Percentiles rank a stretch among this genome's conserved stretches.
These are phyloP conservation scores for Zapornia atra DNA, from an alignment of 2,113 vertebrate species.

Conservation along the genomic window DNA sequence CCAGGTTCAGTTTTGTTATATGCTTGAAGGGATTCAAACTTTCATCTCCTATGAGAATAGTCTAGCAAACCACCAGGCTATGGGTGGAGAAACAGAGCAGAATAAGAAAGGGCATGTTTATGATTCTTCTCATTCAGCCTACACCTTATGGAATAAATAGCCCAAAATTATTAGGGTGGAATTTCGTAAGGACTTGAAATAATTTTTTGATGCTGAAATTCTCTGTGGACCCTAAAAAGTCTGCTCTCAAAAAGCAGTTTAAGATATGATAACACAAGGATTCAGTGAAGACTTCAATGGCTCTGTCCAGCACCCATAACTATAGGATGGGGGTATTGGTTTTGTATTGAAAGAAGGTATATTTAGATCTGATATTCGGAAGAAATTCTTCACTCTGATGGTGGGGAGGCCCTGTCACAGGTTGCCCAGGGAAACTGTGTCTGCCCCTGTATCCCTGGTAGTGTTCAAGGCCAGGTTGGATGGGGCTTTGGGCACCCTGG, in stretches of 20 bases:
- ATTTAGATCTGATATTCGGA: background rate
- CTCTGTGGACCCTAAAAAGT: background rate
- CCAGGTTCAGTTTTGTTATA: background rate
- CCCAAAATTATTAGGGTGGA: background rate
- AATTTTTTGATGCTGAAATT: background rate
- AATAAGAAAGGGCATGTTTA: background rate
- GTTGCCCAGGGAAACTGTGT: rapidly evolving
- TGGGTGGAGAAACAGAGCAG: background rate
- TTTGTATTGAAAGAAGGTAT: background rate
- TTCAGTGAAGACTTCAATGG: background rate
- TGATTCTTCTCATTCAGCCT: background rate
- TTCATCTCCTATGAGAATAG: background rate
- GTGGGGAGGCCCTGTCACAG: background rate
- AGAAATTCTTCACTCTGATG: background rate
- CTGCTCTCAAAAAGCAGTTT: background rate
- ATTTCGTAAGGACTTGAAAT: background rate
- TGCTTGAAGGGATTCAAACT: background rate
- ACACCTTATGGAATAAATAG: background rate
- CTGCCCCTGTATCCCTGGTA: background rate
- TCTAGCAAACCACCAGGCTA: background rate
- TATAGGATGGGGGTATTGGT: background rate
- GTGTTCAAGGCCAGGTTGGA: background rate
- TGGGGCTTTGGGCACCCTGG: background rate
- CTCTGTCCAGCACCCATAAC: background rate
- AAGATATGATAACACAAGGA: background rate